Evolutionary conservation across 2,797 vertebrate genomes (phyloP).

Genomic region (Pseudotriccus pelzelni): DNA sequence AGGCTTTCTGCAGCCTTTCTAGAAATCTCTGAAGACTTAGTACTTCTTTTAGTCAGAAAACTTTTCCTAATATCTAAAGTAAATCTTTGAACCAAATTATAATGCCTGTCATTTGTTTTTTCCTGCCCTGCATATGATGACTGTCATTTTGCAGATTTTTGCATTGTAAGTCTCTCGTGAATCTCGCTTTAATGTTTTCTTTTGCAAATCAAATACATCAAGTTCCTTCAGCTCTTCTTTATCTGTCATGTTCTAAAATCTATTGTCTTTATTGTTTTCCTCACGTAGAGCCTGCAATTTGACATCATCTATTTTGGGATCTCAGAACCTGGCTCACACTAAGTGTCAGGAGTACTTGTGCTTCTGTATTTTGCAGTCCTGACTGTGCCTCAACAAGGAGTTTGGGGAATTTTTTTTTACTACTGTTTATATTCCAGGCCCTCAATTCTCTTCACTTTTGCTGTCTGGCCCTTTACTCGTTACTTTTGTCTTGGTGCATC

Average conservation of each 20-base stretch:
- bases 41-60: constrained; percentile 11
- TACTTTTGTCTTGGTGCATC: background rate
- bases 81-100: constrained; percentile 26
- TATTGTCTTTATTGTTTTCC: constrained; percentile 22
- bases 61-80: constrained; percentile 19
- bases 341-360: background rate
- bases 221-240: constrained; percentile 17
- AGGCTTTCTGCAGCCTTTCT: constrained; percentile 3
- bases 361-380: background rate
- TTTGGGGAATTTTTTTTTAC: background rate
- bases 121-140: background rate
- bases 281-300: background rate
- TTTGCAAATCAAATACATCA: constrained; percentile 35
- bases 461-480: background rate
- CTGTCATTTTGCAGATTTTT: constrained; percentile 37
- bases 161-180: background rate
- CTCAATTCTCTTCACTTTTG: background rate
- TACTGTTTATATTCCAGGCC: background rate
- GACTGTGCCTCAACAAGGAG: background rate
- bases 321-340: background rate
- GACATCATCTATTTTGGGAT: constrained; percentile 9
- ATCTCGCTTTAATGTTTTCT: constrained; percentile 16
- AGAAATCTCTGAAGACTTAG: constrained; percentile 7
- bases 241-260: constrained; percentile 19
- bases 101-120: constrained; percentile 8